Percentiles rank a stretch among this genome's conserved stretches.
Conservation (phyloP, 2,888 invertebrate species). For the Mellilla xanthometata region DNA sequence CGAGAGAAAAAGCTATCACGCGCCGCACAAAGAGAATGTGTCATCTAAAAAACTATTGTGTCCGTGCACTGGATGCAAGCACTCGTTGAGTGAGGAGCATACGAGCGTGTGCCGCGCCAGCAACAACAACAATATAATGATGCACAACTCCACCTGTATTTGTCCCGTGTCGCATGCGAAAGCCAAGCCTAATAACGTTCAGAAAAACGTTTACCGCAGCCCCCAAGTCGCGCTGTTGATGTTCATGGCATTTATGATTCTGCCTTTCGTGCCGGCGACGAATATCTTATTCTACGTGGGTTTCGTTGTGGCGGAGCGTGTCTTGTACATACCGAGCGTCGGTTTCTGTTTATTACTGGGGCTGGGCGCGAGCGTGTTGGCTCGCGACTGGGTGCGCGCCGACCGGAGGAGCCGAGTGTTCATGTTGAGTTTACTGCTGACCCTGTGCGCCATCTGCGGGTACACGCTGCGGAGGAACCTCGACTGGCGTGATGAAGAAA, state of each 20-base stretch:
- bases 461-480: constrained; percentile 92
- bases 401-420: constrained; percentile 67
- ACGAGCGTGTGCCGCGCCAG: constrained; percentile 86
- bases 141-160: constrained; percentile 76
- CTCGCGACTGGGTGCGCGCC: constrained; percentile 68
- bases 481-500: constrained; percentile 97
- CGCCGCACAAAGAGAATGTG: constrained; percentile 62
- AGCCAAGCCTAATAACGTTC: constrained; percentile 51
- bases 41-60: constrained; percentile 68
- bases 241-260: constrained; percentile 89
- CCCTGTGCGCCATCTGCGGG: constrained; percentile 87
- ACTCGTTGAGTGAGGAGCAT: constrained; percentile 85
- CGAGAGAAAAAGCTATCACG: constrained; percentile 65
- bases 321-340: constrained; percentile 97
- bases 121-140: constrained; percentile 87
- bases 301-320: constrained; percentile 98
- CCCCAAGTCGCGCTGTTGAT: constrained; percentile 78
- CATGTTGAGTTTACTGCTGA: constrained; percentile 75
- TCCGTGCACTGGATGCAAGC: constrained; percentile 87
- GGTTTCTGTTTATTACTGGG: constrained; percentile 96
- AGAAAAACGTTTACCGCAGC: constrained; percentile 60
- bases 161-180: constrained; percentile 57
- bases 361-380: constrained; percentile 83
- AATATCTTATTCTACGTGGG: constrained; percentile 99
- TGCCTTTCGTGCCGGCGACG: constrained; percentile 97